These are phyloP conservation scores for Orycteropus afer DNA, from an alignment of 2,113 vertebrate species.

Conservation along the genomic window DNA sequence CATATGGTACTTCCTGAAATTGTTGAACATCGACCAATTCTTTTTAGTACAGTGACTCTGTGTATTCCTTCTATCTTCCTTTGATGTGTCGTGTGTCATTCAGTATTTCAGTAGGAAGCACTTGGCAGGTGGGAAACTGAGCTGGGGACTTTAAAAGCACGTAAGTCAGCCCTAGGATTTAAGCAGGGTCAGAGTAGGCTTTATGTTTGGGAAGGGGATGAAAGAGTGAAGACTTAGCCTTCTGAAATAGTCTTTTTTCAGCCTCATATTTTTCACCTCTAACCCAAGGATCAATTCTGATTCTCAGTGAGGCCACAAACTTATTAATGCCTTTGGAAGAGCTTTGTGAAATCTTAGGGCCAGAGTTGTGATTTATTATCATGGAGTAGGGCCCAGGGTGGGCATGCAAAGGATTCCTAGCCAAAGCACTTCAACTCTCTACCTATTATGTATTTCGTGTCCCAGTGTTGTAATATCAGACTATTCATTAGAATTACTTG, in stretches of 20 bases:
- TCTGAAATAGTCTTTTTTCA: background rate
- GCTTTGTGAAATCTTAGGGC: slow-evolving; percentile 13
- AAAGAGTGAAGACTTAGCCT: background rate
- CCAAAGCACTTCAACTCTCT: background rate
- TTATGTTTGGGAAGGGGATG: background rate
- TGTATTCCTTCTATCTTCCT: too few species aligned
- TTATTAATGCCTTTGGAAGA: background rate
- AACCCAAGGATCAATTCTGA: background rate
- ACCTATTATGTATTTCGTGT: background rate
- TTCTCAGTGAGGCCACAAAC: background rate
- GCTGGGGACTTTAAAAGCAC: background rate
- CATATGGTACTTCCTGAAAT: too few species aligned
- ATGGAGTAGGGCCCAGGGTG: background rate
- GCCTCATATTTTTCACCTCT: background rate
- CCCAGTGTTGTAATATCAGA: background rate
- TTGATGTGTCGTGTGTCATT: too few species aligned
- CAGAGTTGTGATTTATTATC: slow-evolving; percentile 20
- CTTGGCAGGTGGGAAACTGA: too few species aligned
- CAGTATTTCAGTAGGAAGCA: too few species aligned
- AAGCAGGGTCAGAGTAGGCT: background rate
- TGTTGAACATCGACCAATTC: too few species aligned
- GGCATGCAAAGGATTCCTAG: background rate
- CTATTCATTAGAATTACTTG: background rate
- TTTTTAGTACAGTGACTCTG: too few species aligned
- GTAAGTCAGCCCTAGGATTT: background rate